phyloP scores from a whole-genome alignment of 2,797 vertebrate species.

The Malurus splendens region DNA sequence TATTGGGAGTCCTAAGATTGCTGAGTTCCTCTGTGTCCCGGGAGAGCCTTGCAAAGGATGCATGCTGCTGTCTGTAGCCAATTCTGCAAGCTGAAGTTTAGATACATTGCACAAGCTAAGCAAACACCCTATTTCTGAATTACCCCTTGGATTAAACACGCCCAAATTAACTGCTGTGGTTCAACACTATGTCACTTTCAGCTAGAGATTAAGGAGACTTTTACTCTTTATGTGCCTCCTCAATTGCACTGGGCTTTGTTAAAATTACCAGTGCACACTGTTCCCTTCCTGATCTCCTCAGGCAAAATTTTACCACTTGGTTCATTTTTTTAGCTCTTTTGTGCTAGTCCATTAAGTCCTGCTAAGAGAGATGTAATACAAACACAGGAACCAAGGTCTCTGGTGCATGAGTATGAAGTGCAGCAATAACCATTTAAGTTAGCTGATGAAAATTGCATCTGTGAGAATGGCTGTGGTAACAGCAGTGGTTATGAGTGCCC shows the following conservation, averaged over 20 bases:
- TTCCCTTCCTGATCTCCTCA: neutral
- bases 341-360: neutral
- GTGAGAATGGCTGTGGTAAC: neutral
- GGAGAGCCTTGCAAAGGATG: neutral
- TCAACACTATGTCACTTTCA: neutral
- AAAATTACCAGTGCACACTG: rapidly evolving
- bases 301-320: neutral
- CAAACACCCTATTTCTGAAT: neutral
- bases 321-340: neutral
- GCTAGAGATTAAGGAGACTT: neutral
- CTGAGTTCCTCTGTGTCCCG: neutral
- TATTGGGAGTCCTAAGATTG: neutral
- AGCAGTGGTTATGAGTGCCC: no score
- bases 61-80: neutral
- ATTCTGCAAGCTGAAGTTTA: neutral
- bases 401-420: neutral
- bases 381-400: neutral
- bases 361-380: neutral
- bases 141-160: neutral
- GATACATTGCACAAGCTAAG: neutral
- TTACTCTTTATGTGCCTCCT: rapidly evolving
- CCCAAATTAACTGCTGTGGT: neutral
- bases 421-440: neutral
- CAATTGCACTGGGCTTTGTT: neutral
- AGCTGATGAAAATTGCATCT: neutral